Evolutionary conservation across 1,140 invertebrate species (phyloP).

Genomic region (Drosophila lini): DNA sequence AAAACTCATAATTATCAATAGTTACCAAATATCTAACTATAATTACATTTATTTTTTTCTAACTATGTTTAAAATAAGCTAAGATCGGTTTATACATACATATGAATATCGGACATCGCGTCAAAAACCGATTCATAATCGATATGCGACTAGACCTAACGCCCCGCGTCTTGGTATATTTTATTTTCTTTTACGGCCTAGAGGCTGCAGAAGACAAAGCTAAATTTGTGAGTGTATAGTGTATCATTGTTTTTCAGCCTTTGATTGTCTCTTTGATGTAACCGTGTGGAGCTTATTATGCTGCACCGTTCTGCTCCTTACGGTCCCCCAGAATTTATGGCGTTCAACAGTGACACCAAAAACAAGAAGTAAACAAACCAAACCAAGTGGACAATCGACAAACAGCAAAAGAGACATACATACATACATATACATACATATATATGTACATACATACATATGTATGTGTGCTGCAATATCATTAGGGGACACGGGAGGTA

Average conservation of each 20-base stretch:
- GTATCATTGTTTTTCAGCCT: constrained; percentile 47
- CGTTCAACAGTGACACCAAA: constrained; percentile 52
- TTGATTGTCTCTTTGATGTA: constrained; percentile 71
- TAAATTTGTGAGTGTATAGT: constrained; percentile 17
- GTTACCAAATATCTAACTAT: too few relatives aligned
- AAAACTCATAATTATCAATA: too few relatives aligned
- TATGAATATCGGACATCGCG: too few relatives aligned
- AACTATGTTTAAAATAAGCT: too few relatives aligned
- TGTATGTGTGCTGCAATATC: constrained; percentile 29
- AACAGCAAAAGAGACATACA: constrained; percentile 35
- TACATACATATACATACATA: not conserved
- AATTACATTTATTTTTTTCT: too few relatives aligned
- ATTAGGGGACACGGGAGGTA: constrained; percentile 5
- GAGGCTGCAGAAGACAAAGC: not conserved
- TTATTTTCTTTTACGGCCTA: not conserved
- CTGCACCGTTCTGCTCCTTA: constrained; percentile 3
- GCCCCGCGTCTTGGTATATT: not conserved
- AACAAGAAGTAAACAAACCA: constrained; percentile 29
- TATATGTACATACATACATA: not conserved
- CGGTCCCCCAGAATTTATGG: constrained; percentile 59
- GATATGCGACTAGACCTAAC: not conserved
- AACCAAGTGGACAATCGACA: constrained; percentile 39
- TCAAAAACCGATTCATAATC: too few relatives aligned
- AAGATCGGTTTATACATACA: too few relatives aligned
- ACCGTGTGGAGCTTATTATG: constrained; percentile 49